Evolutionary conservation across 2,888 invertebrate species (phyloP).

Genomic region (Tenodera sinensis): DNA sequence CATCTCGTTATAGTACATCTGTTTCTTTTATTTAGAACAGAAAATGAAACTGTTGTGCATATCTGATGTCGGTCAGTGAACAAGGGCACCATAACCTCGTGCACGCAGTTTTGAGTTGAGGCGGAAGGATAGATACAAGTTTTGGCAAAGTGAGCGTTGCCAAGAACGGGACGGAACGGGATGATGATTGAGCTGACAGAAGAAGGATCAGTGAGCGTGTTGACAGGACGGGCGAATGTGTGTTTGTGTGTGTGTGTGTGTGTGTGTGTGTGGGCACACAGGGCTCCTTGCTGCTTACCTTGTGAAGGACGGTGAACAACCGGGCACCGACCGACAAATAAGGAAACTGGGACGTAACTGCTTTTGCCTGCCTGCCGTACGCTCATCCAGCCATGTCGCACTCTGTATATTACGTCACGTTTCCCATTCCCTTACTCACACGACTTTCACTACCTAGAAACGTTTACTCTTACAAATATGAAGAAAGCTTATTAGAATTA

Average conservation of each 20-base stretch:
- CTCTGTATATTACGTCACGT: background rate
- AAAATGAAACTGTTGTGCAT: too few relatives aligned
- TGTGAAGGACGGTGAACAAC: background rate
- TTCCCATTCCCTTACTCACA: background rate
- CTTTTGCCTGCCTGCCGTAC: background rate
- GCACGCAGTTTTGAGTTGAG: background rate
- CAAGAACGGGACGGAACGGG: background rate
- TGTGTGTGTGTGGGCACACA: background rate
- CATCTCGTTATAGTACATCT: too few relatives aligned
- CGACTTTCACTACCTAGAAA: too few relatives aligned
- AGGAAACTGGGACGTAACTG: constrained; percentile 7
- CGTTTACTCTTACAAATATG: too few relatives aligned
- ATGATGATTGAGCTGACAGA: background rate
- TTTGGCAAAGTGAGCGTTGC: background rate
- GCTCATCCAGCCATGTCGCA: background rate
- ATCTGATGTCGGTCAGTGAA: too few relatives aligned
- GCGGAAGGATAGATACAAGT: background rate
- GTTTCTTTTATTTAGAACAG: too few relatives aligned
- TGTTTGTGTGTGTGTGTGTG: too few relatives aligned
- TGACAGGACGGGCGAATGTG: background rate
- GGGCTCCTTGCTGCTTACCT: constrained; percentile 4
- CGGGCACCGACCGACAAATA: constrained; percentile 2
- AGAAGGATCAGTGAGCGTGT: background rate
- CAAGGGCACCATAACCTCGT: too few relatives aligned
- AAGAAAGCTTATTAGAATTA: too few relatives aligned